Percentiles rank a stretch among this genome's conserved stretches.
phyloP scores from a whole-genome alignment of 2,113 vertebrate genomes.

The Myanophis thanlyinensis region DNA sequence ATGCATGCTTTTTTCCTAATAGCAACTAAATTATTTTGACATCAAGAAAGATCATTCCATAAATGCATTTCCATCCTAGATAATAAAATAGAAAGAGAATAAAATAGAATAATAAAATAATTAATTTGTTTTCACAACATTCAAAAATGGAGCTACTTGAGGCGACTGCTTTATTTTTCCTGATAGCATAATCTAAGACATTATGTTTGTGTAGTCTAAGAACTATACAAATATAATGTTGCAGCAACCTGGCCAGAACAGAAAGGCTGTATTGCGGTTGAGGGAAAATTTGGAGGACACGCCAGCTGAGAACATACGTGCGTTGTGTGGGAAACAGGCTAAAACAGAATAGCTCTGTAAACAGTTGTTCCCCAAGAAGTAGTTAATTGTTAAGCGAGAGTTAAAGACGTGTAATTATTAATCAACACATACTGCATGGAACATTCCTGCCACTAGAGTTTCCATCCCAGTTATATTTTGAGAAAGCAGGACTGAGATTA shows the following conservation, averaged over 20 bases:
- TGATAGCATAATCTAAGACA: not conserved
- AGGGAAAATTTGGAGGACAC: not conserved
- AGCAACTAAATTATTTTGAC: not conserved
- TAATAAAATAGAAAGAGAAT: not conserved
- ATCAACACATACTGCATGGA: slow-evolving; percentile 11
- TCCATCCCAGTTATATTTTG: not conserved
- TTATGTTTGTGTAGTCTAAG: too few relatives aligned
- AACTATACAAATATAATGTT: not conserved
- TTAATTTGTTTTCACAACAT: not conserved
- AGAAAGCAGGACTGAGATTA: slow-evolving; percentile 19
- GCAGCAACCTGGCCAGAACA: not conserved
- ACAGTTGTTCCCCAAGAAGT: slow-evolving; percentile 5
- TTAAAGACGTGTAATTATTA: slow-evolving; percentile 27
- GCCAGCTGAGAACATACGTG: not conserved
- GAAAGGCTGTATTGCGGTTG: not conserved
- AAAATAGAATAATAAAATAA: not conserved
- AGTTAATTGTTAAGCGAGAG: slow-evolving; percentile 22
- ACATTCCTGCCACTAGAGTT: slow-evolving; percentile 18
- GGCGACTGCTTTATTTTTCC: not conserved
- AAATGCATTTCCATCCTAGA: not conserved
- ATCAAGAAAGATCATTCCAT: not conserved
- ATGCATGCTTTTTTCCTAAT: not conserved
- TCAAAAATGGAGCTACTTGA: not conserved
- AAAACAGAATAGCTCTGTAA: slow-evolving; percentile 1
- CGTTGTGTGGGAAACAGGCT: not conserved